phyloP scores from a whole-genome alignment of 2,888 invertebrate genomes.

The Hipparchia semele region DNA sequence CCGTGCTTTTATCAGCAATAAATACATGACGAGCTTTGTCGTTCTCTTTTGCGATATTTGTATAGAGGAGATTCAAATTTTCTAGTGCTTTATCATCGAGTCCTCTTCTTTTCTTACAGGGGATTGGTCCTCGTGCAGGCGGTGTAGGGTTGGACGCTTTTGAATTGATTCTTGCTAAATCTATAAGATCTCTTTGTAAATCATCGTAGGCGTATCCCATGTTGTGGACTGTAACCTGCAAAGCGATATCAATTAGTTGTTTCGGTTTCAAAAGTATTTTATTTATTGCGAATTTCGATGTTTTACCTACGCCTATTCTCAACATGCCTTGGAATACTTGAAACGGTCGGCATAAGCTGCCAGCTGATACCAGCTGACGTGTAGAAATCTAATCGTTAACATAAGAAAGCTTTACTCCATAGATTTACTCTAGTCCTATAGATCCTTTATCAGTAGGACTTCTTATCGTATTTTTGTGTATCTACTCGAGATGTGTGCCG shows the following conservation, averaged over 20 bases:
- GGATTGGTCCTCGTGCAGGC: not conserved
- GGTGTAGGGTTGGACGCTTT: not conserved
- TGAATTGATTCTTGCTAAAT: conserved; percentile 41
- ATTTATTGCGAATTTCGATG: too few species aligned
- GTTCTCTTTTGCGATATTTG: conserved; percentile 11
- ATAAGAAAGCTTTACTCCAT: too few species aligned
- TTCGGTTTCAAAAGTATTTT: too few species aligned
- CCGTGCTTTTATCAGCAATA: not conserved
- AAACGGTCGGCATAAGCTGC: too few species aligned
- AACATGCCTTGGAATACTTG: too few species aligned
- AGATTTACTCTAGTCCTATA: too few species aligned
- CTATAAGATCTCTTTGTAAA: conserved; percentile 55
- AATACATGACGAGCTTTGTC: not conserved
- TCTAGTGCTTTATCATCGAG: conserved; percentile 11
- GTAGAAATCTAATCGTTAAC: too few species aligned
- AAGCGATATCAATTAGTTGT: conserved; percentile 24
- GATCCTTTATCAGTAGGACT: too few species aligned
- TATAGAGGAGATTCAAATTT: conserved; percentile 8
- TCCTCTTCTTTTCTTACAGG: conserved; percentile 11
- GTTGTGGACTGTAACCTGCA: conserved; percentile 58
- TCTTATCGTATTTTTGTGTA: too few species aligned
- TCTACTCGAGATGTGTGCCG: too few species aligned
- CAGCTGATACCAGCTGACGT: too few species aligned
- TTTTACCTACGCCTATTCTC: too few species aligned
- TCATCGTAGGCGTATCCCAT: conserved; percentile 62